Conservation (phyloP, 1,140 invertebrate species). For the Bombus breviceps region DNA sequence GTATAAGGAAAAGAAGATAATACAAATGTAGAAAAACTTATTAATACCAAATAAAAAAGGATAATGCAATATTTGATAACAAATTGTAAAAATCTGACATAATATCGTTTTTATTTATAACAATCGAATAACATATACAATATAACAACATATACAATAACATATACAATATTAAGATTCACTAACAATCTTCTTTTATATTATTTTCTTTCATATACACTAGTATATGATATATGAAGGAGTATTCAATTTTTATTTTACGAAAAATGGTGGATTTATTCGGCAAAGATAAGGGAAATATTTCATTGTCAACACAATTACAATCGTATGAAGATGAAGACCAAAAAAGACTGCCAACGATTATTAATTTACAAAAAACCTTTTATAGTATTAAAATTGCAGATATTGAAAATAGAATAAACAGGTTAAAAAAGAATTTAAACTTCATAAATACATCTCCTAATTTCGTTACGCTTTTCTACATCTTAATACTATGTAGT, state of each 20-base stretch:
- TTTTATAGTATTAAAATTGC: constrained; percentile 71
- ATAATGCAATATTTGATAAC: not conserved
- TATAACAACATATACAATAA: not conserved
- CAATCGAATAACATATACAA: not conserved
- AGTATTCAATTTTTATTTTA: not conserved
- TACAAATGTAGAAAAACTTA: not conserved
- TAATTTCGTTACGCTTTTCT: not conserved
- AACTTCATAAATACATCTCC: not conserved
- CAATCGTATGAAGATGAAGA: constrained; percentile 62
- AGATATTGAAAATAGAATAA: constrained; percentile 65
- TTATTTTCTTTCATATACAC: too few relatives aligned
- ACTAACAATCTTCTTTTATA: too few relatives aligned
- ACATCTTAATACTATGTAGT: not conserved
- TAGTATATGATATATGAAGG: too few relatives aligned
- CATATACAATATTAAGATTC: too few relatives aligned
- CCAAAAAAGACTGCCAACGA: constrained; percentile 48
- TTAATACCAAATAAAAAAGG: not conserved
- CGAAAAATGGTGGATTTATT: constrained; percentile 58
- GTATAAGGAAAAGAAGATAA: too few relatives aligned
- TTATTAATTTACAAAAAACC: constrained; percentile 72
- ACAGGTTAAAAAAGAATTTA: constrained; percentile 62
- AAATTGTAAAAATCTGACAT: constrained; percentile 3
- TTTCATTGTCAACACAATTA: constrained; percentile 68
- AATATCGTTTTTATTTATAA: too few relatives aligned
- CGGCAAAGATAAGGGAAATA: constrained; percentile 58